phyloP scores from a whole-genome alignment of 2,113 vertebrate genomes.

The Phaethon lepturus region DNA sequence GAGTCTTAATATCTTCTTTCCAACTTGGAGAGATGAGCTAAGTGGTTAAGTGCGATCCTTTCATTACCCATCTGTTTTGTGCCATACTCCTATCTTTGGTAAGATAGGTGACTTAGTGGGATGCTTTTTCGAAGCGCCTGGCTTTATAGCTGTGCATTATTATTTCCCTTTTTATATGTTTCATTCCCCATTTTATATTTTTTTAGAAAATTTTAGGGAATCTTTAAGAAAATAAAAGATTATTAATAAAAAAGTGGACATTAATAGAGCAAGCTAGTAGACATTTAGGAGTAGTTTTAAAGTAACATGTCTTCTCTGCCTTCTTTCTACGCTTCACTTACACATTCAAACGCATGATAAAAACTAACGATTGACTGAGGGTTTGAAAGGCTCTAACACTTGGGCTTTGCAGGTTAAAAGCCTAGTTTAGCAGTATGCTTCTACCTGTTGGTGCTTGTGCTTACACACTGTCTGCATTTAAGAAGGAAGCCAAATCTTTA shows the following conservation, averaged over 20 bases:
- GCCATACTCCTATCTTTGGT: not conserved
- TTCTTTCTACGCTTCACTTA: not conserved
- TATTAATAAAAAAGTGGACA: not conserved
- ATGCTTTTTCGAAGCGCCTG: not conserved
- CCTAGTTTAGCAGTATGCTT: not conserved
- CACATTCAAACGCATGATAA: not conserved
- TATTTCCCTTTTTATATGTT: not conserved
- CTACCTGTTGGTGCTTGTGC: not conserved
- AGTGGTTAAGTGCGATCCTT: not conserved
- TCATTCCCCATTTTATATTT: not conserved
- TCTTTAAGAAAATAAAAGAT: not conserved
- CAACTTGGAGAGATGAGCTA: conserved; percentile 5
- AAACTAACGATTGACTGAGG: not conserved
- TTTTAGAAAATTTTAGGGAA: not conserved
- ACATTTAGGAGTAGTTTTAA: not conserved
- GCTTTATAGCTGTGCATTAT: not conserved
- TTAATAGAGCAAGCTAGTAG: not conserved
- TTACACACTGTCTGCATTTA: not conserved
- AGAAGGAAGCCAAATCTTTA: not conserved
- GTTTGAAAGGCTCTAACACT: not conserved
- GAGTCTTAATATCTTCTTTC: not conserved
- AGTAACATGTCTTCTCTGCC: not conserved
- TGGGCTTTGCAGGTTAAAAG: not conserved
- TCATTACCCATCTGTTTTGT: not conserved
- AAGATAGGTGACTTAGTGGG: not conserved